Evolutionary conservation across 1,140 invertebrate genomes (phyloP), one percentile per base, ranked within the genome.

Genomic region (Akabosia matsudoensis): DNA sequence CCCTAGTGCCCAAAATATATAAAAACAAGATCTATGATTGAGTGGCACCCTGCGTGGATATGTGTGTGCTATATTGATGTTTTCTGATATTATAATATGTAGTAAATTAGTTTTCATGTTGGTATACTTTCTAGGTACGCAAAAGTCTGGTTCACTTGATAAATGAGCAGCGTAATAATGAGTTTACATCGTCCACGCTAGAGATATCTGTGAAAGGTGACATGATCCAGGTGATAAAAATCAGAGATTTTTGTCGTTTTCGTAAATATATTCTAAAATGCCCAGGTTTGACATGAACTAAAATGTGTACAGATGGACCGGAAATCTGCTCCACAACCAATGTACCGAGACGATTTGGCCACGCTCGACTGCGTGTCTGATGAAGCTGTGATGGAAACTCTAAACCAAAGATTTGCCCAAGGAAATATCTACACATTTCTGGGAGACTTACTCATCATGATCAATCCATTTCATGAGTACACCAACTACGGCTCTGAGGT

Each of bases 311-410:
- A 87, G 81, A 84, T 85, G n/a, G 82, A 84, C 33, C 81, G 85
- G 3, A 84, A 84, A 74, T 82, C 82, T 0, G 78, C 83, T 76
- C 87, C 89, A 0, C 90, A 93, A 82, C 85, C 87, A 0, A 92
- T 95, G 89, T 88, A 91, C 78, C 89, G 90, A 0, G 94, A 96
- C 86, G 94, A 97, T 86, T 87, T 97, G 71, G 93, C 94, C 0
- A 90, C 91, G 0, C 85, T 96, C 31, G 92, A 95, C 77, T 85
- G 87, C 51, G 85, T 95, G 2, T 90, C 90, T 33, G 94, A 96
- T 84, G 92, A 94, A 56, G 86, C 86, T 2, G 89, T 96, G n/a
- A 84, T 96, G 0, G 86, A 90, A 16, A 90, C 93, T 81, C 83
- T 96, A 72, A 87, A 91, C 70, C 88, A 90, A 56, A 89, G 95